phyloP scores from a whole-genome alignment of 2,113 vertebrate genomes.

The Xyrauchen texanus region DNA sequence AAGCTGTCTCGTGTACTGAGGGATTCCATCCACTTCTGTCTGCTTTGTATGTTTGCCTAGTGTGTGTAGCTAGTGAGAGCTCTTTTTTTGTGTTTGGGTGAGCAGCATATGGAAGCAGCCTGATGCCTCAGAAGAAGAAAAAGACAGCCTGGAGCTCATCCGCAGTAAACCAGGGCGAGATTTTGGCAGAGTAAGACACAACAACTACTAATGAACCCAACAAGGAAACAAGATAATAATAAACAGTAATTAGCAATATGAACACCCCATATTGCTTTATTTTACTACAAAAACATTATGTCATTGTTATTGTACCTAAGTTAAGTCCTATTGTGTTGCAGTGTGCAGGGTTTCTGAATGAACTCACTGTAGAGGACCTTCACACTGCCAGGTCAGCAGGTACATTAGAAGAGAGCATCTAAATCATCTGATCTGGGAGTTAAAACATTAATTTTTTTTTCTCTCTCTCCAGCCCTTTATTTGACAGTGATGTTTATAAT shows the following conservation, averaged over 20 bases:
- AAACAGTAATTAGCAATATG: no score
- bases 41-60: neutral
- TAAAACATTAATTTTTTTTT: neutral
- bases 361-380: slow-evolving; percentile 84
- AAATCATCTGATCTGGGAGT: slow-evolving; percentile 45
- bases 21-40: neutral
- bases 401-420: slow-evolving; percentile 59
- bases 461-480: slow-evolving; percentile 76
- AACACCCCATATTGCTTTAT: no score
- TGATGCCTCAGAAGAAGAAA: slow-evolving; percentile 99
- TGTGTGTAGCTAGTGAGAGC: slow-evolving; percentile 30
- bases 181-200: slow-evolving; percentile 83
- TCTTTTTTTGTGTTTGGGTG: slow-evolving; percentile 55
- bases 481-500: slow-evolving; percentile 74
- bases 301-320: no score
- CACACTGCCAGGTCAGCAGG: slow-evolving; percentile 78
- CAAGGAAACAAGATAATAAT: no score
- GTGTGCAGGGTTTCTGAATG: slow-evolving; percentile 86
- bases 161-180: slow-evolving; percentile 92
- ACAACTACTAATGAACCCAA: neutral
- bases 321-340: slow-evolving; percentile 53
- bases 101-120: slow-evolving; percentile 87
- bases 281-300: no score
- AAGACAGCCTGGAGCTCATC: slow-evolving; percentile 94
- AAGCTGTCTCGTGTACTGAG: neutral